Conservation (phyloP, 2,113 vertebrate genomes). For the Cheirogaleus medius region DNA sequence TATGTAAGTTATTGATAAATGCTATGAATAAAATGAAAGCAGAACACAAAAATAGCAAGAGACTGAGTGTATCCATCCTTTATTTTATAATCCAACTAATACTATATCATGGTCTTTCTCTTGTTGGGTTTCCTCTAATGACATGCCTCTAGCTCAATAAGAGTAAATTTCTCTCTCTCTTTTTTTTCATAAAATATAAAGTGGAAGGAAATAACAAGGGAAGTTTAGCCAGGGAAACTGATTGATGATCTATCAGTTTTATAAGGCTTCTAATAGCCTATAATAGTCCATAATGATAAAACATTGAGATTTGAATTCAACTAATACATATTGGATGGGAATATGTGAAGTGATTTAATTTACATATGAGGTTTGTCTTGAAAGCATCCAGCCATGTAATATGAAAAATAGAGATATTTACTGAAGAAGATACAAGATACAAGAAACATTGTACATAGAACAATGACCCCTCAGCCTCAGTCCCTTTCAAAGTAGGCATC, state of each 20-base stretch:
- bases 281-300: constrained; percentile 23
- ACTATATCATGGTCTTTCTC: not conserved
- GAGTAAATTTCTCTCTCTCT: not conserved
- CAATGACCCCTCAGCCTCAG: too few species aligned
- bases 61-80: not conserved
- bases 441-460: too few species aligned
- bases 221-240: not conserved
- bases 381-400: too few species aligned
- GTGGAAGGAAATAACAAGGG: not conserved
- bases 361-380: not conserved
- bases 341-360: not conserved
- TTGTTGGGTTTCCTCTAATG: not conserved
- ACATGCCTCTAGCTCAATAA: not conserved
- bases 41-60: not conserved
- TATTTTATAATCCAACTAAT: not conserved
- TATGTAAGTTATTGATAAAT: not conserved
- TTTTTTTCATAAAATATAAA: not conserved
- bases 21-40: not conserved
- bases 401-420: too few species aligned
- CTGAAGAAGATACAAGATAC: too few species aligned
- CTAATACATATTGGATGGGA: not conserved
- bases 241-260: not conserved
- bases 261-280: not conserved
- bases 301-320: not conserved
- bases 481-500: too few species aligned